phyloP scores from a whole-genome alignment of 2,113 vertebrate species.

The Salvelinus sp. region DNA sequence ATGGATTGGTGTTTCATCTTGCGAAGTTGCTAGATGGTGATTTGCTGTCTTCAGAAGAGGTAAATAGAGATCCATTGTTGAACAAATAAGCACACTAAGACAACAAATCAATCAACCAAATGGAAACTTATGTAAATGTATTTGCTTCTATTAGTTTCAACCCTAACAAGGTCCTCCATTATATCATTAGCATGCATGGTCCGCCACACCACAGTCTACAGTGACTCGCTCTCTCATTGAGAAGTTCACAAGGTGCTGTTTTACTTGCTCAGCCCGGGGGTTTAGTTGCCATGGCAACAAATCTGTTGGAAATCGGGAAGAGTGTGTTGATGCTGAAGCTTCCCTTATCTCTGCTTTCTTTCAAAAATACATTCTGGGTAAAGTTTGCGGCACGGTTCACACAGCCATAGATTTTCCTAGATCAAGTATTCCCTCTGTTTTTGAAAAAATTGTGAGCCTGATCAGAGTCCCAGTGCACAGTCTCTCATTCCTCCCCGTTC shows the following conservation, averaged over 20 bases:
- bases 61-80: no score
- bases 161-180: neutral
- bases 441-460: neutral
- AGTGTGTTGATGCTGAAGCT: constrained; percentile 30
- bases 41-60: no score
- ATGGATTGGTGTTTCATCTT: no score
- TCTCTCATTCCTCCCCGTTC: neutral
- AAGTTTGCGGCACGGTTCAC: constrained; percentile 33
- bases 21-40: no score
- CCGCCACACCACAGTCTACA: constrained; percentile 41
- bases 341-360: constrained; percentile 27
- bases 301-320: constrained; percentile 46
- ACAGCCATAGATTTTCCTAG: neutral
- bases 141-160: no score
- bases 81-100: neutral
- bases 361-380: constrained; percentile 26
- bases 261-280: constrained; percentile 38
- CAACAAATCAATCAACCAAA: neutral
- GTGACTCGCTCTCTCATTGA: constrained; percentile 56
- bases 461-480: neutral
- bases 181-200: constrained; percentile 61
- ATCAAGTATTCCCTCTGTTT: neutral
- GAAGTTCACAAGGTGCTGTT: constrained; percentile 65
- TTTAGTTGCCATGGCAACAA: constrained; percentile 69
- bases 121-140: neutral